Base-by-base conservation (phyloP, 37 sponge, comb jelly and placozoan genomes). In the Bolinopsis microptera region DNA sequence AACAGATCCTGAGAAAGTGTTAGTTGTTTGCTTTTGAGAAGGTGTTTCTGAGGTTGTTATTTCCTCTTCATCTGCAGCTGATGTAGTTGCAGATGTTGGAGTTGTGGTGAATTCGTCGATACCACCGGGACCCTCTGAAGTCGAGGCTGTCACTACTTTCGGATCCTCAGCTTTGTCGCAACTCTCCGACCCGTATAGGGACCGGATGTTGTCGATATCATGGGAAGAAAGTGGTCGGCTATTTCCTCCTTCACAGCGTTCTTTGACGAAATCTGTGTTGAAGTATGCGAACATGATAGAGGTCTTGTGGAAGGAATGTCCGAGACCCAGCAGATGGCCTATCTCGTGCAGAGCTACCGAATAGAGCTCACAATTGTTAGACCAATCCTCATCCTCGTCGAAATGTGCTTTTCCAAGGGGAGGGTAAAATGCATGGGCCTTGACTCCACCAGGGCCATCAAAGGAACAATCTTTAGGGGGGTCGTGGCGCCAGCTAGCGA, bases 251-350 rank as follows among this genome's bases (percentile, higher is more conserved):
- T 86, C 0, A 39, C 90, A 86, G 27, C 30, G 25, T 24, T n/a
- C 36, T 18, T 41, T 34, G n/a, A 86, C 35, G 0, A 33, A 22
- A 18, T 38, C 30, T 5, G 41, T 27, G 90, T 86, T 86, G 90
- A 86, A 86, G 90, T 41, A 86, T 40, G 90, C 90, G 26, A 41
- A 86, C 90, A 86, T 86, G 90, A 86, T 86, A 48, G 90, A 86
- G 30, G 25, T 5, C 8, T 34, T 28, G 23, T 86, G 22, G 30
- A 41, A 41, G 90, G 36, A 24, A 31, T 86, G 90, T 41, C 90
- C 90, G 28, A 86, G 61, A 13, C 90, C 90, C 61, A 86, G 90
- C 23, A 41, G 31, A n/a, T 86, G 90, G 3, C 90, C 90, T 0
- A 86, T 86, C 90, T 86, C 90, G 90, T 86, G 90, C 1, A 86